phyloP scores from a whole-genome alignment of 2,797 vertebrate species.

The Odontamblyopus rebecca region DNA sequence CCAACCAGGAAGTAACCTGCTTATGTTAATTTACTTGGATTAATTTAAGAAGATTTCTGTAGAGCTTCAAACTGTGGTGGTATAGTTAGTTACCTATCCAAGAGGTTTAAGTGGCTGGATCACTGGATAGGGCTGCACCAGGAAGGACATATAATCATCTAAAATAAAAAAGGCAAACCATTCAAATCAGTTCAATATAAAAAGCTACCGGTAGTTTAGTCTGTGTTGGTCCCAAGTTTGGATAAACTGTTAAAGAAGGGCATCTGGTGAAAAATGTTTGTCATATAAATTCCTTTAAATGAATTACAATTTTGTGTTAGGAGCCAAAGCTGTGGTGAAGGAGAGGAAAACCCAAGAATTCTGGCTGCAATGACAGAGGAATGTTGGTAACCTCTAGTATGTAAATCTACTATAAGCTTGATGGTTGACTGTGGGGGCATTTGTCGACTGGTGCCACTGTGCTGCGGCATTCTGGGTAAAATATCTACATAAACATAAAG shows the following conservation, averaged over 20 bases:
- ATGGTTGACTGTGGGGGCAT: slow-evolving; percentile 25
- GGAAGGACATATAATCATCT: neutral
- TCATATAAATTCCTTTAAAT: neutral
- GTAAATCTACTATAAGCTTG: neutral
- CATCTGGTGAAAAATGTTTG: neutral
- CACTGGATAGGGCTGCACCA: neutral
- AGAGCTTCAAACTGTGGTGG: slow-evolving; percentile 35
- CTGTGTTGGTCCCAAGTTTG: neutral
- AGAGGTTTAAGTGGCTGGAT: neutral
- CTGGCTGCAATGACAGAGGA: neutral
- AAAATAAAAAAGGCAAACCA: neutral
- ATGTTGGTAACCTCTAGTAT: neutral
- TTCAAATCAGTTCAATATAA: neutral
- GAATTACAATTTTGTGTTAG: neutral
- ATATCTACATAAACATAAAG: neutral
- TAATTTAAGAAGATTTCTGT: slow-evolving; percentile 67
- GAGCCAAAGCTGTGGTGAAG: neutral
- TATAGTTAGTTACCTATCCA: neutral
- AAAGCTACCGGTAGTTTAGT: neutral
- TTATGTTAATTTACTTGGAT: slow-evolving; percentile 66
- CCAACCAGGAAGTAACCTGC: slow-evolving; percentile 50
- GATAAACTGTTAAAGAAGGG: neutral
- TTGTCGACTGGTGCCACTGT: slow-evolving; percentile 29
- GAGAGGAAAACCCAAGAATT: neutral
- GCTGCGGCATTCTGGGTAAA: slow-evolving; percentile 26